Conservation (phyloP, 2,113 vertebrate genomes). For the Podocnemis expansa region DNA sequence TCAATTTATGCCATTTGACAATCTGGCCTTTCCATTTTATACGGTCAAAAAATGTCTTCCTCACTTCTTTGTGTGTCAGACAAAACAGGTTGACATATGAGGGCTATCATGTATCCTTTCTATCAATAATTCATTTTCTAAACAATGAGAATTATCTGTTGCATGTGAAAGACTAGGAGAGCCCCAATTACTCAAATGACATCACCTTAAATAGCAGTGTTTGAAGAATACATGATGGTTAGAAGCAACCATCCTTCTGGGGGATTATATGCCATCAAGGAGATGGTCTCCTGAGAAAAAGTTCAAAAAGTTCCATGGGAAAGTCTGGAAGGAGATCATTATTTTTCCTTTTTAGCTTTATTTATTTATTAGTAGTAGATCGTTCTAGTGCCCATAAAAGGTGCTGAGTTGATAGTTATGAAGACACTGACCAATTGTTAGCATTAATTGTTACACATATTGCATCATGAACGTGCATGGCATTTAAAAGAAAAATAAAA, state of each 20-base stretch:
- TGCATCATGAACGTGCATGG: conserved; percentile 56
- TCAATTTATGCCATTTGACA: neutral
- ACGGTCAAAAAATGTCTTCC: neutral
- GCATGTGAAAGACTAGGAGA: conserved; percentile 66
- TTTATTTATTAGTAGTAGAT: neutral
- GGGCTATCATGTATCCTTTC: conserved; percentile 1
- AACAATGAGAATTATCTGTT: conserved; percentile 22
- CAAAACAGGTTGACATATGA: conserved; percentile 8
- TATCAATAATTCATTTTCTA: conserved; percentile 1
- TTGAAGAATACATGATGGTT: conserved; percentile 26
- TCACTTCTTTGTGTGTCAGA: neutral
- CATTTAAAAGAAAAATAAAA: conserved; percentile 38
- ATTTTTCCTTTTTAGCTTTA: neutral
- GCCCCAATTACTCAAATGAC: conserved; percentile 61
- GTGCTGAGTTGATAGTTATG: conserved; percentile 41
- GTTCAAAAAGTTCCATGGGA: conserved; percentile 42
- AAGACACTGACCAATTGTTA: conserved; percentile 33
- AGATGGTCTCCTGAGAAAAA: conserved; percentile 44
- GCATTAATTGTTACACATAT: conserved; percentile 32
- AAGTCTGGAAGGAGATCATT: neutral
- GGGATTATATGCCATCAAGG: neutral
- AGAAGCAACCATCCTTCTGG: neutral
- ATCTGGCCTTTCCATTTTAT: neutral
- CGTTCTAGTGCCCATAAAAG: neutral
- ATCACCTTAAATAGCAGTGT: conserved; percentile 48